phyloP scores from a whole-genome alignment of 2,113 vertebrate genomes.

The Sapajus apella region DNA sequence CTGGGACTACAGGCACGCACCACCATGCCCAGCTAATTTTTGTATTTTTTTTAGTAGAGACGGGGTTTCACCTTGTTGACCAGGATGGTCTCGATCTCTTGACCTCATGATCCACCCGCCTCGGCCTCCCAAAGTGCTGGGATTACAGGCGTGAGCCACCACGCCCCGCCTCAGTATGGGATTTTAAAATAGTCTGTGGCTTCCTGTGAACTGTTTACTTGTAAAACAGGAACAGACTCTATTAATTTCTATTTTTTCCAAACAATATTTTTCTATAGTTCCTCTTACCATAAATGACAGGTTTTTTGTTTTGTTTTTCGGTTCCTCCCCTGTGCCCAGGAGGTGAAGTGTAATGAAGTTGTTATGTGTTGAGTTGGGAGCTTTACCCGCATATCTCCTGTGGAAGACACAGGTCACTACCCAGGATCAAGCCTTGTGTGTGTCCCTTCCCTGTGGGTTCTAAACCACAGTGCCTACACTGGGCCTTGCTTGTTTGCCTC shows the following conservation, averaged over 20 bases:
- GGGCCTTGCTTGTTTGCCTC: not conserved
- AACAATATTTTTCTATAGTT: slow-evolving; percentile 47
- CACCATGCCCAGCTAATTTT: too few relatives aligned
- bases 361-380: not conserved
- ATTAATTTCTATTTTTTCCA: slow-evolving; percentile 41
- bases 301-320: too few relatives aligned
- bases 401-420: not conserved
- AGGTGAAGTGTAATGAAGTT: not conserved
- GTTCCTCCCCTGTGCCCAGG: not conserved
- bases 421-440: not conserved
- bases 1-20: too few relatives aligned
- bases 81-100: too few relatives aligned
- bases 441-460: not conserved
- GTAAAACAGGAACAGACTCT: slow-evolving; percentile 32
- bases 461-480: not conserved
- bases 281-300: slow-evolving; percentile 20
- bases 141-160: too few relatives aligned
- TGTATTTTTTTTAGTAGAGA: too few relatives aligned
- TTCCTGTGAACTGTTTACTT: slow-evolving; percentile 60
- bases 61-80: too few relatives aligned
- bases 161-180: not conserved
- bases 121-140: too few relatives aligned
- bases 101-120: too few relatives aligned
- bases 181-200: slow-evolving; percentile 69
- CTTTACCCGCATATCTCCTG: not conserved